phyloP scores from a whole-genome alignment of 2,888 invertebrate species.

The Epicampocera succincta region DNA sequence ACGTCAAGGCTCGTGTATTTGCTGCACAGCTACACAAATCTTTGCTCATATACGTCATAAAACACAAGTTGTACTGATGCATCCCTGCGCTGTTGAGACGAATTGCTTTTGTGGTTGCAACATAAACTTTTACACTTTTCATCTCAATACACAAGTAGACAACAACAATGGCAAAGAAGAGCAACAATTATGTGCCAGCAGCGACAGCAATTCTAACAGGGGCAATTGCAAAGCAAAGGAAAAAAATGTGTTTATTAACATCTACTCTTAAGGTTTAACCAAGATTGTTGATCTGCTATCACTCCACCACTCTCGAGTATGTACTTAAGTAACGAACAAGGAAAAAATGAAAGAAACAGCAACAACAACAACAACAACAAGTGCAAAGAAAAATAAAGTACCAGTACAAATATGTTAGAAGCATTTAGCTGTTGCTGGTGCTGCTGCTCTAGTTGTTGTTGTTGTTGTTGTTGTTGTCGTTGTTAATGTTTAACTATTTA shows the following conservation, averaged over 20 bases:
- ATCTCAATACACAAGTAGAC: conserved; percentile 44
- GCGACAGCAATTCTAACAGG: background rate
- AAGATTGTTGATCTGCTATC: conserved; percentile 62
- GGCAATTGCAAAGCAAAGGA: conserved; percentile 16
- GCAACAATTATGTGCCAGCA: conserved; percentile 34
- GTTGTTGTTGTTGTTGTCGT: conserved; percentile 12
- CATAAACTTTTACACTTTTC: conserved; percentile 64
- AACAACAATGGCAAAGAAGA: conserved; percentile 29
- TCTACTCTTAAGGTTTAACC: conserved; percentile 52
- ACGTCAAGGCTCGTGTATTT: too few relatives aligned
- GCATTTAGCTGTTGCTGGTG: conserved; percentile 10
- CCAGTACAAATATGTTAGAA: background rate
- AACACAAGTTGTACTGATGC: background rate
- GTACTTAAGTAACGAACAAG: conserved; percentile 28
- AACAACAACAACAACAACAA: conserved; percentile 42
- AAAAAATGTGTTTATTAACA: conserved; percentile 47
- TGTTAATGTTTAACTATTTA: conserved; percentile 18
- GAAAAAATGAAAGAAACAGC: background rate
- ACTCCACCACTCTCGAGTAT: conserved; percentile 46
- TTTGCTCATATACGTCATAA: background rate
- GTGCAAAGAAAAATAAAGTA: conserved; percentile 10
- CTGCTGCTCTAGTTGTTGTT: conserved; percentile 4
- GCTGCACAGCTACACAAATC: too few relatives aligned
- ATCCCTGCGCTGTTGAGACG: background rate
- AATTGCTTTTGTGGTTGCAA: conserved; percentile 33